These are phyloP conservation scores for Macropis europaea DNA, from an alignment of 2,888 invertebrate species.

Conservation along the genomic window DNA sequence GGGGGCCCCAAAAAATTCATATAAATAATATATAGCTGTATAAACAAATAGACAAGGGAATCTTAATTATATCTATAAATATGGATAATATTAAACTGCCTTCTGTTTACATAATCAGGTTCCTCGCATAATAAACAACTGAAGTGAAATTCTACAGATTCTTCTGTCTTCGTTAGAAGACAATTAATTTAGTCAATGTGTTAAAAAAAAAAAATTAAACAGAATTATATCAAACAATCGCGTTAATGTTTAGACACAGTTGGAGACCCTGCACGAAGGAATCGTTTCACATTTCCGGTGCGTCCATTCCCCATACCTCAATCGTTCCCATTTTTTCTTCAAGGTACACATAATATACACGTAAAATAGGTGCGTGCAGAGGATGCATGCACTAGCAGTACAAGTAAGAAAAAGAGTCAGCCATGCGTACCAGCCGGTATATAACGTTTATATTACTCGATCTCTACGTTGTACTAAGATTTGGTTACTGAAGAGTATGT, in stretches of 20 bases:
- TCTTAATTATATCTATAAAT: background rate
- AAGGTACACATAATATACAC: constrained; percentile 39
- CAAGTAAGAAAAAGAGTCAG: constrained; percentile 49
- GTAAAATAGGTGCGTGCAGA: constrained; percentile 32
- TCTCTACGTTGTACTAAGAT: constrained; percentile 76
- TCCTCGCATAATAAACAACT: background rate
- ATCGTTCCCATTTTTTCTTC: constrained; percentile 29
- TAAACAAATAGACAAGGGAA: background rate
- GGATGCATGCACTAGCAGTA: constrained; percentile 38
- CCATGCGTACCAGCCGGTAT: constrained; percentile 45
- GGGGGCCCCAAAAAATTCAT: too few relatives aligned
- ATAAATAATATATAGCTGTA: too few relatives aligned
- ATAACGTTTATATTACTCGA: constrained; percentile 60
- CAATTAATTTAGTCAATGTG: too few relatives aligned
- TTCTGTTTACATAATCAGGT: background rate
- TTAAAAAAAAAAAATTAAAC: background rate
- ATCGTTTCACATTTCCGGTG: constrained; percentile 25
- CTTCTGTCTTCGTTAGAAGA: too few relatives aligned
- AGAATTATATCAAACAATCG: background rate
- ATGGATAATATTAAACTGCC: background rate
- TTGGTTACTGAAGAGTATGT: constrained; percentile 73
- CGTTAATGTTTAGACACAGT: background rate
- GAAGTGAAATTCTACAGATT: background rate
- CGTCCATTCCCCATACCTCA: constrained; percentile 21
- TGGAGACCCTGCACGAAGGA: constrained; percentile 18